Evolutionary conservation across 2,797 vertebrate genomes (phyloP), one percentile per base, ranked within the genome.

Genomic region (Etheostoma perlongum): DNA sequence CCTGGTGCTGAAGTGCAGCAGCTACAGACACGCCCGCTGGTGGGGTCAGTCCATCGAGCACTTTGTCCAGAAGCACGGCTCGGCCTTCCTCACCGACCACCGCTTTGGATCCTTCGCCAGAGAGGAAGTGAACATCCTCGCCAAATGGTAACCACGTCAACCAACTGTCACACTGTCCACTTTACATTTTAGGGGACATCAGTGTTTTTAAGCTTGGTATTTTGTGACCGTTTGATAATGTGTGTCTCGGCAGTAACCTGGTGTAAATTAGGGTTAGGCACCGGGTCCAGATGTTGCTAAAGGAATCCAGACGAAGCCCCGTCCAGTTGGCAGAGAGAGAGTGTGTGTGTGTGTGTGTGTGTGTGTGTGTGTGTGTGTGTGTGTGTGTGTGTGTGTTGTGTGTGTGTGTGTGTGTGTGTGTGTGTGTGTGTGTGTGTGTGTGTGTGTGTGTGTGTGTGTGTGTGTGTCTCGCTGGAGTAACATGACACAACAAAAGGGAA

Each of bases 11-110:
- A 99, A 99, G 94, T 99, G 97, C 85, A 96, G 90, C 93, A 99
- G 96, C 94, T 99, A 97, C 88, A 94, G 97, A 64, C 97, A 99
- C 42, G 97, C 98, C 33, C 97, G 97, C 47, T 99, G 97, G 98
- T 99, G 97, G 98, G 96, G 97, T 74, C 97, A 98, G 78, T 91
- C 97, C 83, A 97, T 99, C 21, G 97, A 98, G 0, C 94, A 94
- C 64, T 99, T 99, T 74, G 63, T 97, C 86, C 93, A 89, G 25
- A 96, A 96, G 1, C 91, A 97, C 0, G 97, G 97, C 78, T 88
- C 95, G 3, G 95, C 94, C 79, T 99, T 98, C 75, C 96, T 99
- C 59, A 96, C 69, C 0, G 96, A 96, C 65, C 97, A 99, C 65
- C 96, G 98, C 85, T 99, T 98, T 3, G 96, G 97, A 0, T 99